These are phyloP conservation scores for Patella pellucida DNA, from an alignment of 2,888 invertebrate genomes.

Conservation along the genomic window DNA sequence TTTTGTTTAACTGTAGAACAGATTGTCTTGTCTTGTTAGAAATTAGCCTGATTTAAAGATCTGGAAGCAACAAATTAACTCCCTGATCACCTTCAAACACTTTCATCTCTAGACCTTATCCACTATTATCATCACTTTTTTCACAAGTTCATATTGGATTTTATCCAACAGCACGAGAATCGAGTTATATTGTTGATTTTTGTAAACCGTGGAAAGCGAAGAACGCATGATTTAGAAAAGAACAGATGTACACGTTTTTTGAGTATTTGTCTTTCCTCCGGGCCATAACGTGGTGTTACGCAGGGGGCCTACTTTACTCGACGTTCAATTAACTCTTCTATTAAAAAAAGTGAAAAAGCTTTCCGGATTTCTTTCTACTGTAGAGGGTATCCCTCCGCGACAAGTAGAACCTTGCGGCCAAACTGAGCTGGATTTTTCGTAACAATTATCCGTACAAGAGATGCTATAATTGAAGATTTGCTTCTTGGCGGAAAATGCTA, in stretches of 20 bases:
- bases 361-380: not conserved
- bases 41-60: not conserved
- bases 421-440: not conserved
- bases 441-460: not conserved
- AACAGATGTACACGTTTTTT: slow-evolving; percentile 8
- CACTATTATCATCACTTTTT: not conserved
- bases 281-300: slow-evolving; percentile 5
- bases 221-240: not conserved
- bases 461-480: not conserved
- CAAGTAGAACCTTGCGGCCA: slow-evolving; percentile 8
- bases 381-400: slow-evolving; percentile 4
- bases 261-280: slow-evolving; percentile 5
- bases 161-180: not conserved
- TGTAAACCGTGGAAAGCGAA: not conserved
- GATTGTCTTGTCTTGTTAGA: slow-evolving; percentile 1
- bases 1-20: slow-evolving; percentile 3
- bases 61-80: not conserved
- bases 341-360: slow-evolving; percentile 3
- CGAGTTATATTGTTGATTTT: slow-evolving; percentile 3
- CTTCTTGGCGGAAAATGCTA: too few species aligned
- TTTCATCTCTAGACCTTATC: not conserved
- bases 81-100: not conserved
- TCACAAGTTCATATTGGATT: not conserved
- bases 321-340: slow-evolving; percentile 8
- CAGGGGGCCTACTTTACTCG: slow-evolving; percentile 9